Percentiles rank a stretch among this genome's conserved stretches.
These are phyloP conservation scores for Sphaeridia pumilis DNA, from an alignment of 2,888 invertebrate species.

Conservation along the genomic window DNA sequence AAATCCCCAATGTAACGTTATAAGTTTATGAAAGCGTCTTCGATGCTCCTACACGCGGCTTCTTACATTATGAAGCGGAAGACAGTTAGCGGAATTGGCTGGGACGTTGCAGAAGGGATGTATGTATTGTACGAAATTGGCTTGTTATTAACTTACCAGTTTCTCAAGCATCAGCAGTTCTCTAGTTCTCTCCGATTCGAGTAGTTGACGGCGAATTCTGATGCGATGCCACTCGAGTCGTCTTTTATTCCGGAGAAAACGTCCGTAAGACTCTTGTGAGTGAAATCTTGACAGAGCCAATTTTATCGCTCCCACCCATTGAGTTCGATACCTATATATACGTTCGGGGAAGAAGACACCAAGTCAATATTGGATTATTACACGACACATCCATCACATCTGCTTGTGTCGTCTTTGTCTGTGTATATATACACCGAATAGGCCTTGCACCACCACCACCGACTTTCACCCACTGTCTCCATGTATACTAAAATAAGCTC, in stretches of 20 bases:
- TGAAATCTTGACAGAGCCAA: constrained; percentile 59
- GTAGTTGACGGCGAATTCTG: constrained; percentile 43
- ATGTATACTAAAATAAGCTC: too few relatives aligned
- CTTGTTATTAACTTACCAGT: constrained; percentile 41
- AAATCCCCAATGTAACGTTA: too few relatives aligned
- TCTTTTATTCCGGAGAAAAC: constrained; percentile 48
- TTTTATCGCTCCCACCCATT: constrained; percentile 64
- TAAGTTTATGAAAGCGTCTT: too few relatives aligned
- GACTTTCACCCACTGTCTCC: too few relatives aligned
- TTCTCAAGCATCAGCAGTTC: constrained; percentile 54
- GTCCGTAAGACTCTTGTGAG: constrained; percentile 57
- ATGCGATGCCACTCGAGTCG: constrained; percentile 42
- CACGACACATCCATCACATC: constrained; percentile 2
- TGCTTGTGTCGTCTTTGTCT: neutral
- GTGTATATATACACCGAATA: too few relatives aligned
- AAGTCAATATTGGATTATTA: constrained; percentile 3
- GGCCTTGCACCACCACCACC: too few relatives aligned
- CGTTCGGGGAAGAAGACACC: neutral
- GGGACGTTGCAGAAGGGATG: too few relatives aligned
- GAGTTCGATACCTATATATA: constrained; percentile 54
- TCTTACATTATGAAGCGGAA: too few relatives aligned
- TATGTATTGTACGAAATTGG: too few relatives aligned
- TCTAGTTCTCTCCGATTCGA: constrained; percentile 45
- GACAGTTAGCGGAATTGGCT: too few relatives aligned
- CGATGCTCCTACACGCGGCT: too few relatives aligned